Conservation (phyloP, 2,113 vertebrate species). For the Gymnocephalus cernua region DNA sequence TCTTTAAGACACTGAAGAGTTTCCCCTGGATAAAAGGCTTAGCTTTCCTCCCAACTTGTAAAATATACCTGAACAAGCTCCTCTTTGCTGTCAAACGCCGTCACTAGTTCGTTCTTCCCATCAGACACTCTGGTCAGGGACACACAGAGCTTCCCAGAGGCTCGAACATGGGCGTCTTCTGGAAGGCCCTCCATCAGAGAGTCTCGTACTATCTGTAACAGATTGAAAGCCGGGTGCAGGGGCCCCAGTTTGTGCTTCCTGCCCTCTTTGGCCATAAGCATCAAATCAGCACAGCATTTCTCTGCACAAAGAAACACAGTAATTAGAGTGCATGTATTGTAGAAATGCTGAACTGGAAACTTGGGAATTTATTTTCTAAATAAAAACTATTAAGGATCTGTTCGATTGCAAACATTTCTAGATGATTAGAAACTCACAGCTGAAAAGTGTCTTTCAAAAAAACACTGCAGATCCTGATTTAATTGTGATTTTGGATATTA, state of each 20-base stretch:
- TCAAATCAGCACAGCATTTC: slow-evolving; percentile 50
- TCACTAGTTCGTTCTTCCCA: slow-evolving; percentile 88
- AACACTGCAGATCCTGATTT: background rate
- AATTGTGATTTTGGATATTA: too few species aligned
- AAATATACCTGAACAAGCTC: slow-evolving; percentile 88
- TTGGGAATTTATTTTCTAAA: too few species aligned
- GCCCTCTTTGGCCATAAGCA: slow-evolving; percentile 78
- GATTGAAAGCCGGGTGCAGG: slow-evolving; percentile 88
- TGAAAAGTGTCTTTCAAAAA: too few species aligned
- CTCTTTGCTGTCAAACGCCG: slow-evolving; percentile 90
- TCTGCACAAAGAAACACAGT: slow-evolving; percentile 47
- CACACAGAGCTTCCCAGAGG: slow-evolving; percentile 85
- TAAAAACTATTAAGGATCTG: background rate
- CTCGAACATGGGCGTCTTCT: slow-evolving; percentile 83
- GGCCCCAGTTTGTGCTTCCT: slow-evolving; percentile 84
- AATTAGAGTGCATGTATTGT: background rate
- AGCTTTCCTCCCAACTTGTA: background rate
- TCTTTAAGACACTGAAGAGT: background rate
- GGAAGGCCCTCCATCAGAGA: slow-evolving; percentile 84
- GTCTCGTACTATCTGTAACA: slow-evolving; percentile 80
- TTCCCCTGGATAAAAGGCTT: background rate
- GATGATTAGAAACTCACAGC: too few species aligned
- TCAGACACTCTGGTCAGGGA: slow-evolving; percentile 92
- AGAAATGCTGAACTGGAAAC: background rate
- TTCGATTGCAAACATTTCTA: background rate